Evolutionary conservation across 2,888 invertebrate genomes (phyloP), one percentile per base, ranked within the genome.

Genomic region (Drepanosiphum platanoidis): DNA sequence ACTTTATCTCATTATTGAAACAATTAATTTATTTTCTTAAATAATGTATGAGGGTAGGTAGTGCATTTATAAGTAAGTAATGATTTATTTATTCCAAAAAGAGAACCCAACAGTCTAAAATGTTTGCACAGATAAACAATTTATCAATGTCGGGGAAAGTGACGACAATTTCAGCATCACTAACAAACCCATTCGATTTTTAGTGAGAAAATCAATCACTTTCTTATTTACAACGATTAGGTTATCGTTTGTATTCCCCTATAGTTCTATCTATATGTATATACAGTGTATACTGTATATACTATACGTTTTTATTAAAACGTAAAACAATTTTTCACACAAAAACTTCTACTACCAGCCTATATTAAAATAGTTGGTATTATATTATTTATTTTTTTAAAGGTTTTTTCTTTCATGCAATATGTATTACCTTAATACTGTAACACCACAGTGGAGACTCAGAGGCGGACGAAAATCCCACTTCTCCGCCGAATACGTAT

Each of bases 401-500:
- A 52, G 52, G 22, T 77, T 58, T 52, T 68, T n/a, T 30, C 30
- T 22, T n/a, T 39, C 52, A 39, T 58, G 58, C 22, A 39, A 52
- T 36, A 58, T 86, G 61, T 30, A 46, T 39, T 89, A 94, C 94
- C 92, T 93, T 92, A 68, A 95, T 93, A 88, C 94, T 93, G 89
- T 95, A 95, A 87, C 95, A 92, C 96, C 96, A 97, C 61, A 96
- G 92, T 42, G 96, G 96, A 0, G 95, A 95, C 89, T 95, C 95
- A 64, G 93, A 93, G 88, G 93, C 93, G 13, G 93, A 92, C 42
- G 94, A 93, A 89, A 95, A 94, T 86, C 95, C 94, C 22, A 96
- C 93, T 89, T 96, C 95, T 0, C 96, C 97, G 0, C 96, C 97
- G 90, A 96, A 96, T 87, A 96, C 94, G 90, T 95, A 95, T 87